Evolutionary conservation across 1,140 invertebrate species (phyloP), one percentile per base, ranked within the genome.

Genomic region (Proctacanthus coquilletti): DNA sequence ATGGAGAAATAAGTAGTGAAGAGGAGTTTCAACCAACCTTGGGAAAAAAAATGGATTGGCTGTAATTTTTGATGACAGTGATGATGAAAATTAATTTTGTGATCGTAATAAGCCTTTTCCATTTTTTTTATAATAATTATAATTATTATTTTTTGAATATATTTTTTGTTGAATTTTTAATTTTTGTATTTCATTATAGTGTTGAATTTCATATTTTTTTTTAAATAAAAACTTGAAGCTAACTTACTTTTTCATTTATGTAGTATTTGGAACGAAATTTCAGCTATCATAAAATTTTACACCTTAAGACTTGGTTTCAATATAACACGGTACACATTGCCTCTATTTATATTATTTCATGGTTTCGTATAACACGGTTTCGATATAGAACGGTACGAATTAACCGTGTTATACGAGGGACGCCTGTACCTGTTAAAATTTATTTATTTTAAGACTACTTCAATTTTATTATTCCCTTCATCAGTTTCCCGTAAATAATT

Each of bases 51-150:
- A 25, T 6, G n/a, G 23, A 25, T 25, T 25, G n/a, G 23, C 23
- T 25, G 23, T 25, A 25, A 25, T 25, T 25, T 25, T n/a, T 25
- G 23, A 25, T 25, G 23, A 25, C 6, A 25, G 23, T 25, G 23
- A 25, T 25, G 23, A 25, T 25, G 23, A 25, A 25, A 25, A 25
- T 25, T 25, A 25, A 25, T 25, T 25, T 25, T 25, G 23, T 25
- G n/a, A 25, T 25, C 23, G 23, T 25, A 25, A 25, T 25, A 25
- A 25, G 23, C 23, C n/a, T 6, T 25, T 25, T 25, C 23, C n/a
- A 25, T n/a, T 25, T 25, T 6, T 25, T 25, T 25, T 25, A 25
- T 25, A 25, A 25, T 25, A 25, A 25, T 25, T 25, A 25, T 25
- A 25, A 25, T 25, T 25, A 25, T 25, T 25, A 25, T 6, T 25